Evolutionary conservation across 1,140 invertebrate species (phyloP).

Genomic region (Ladona fulva): DNA sequence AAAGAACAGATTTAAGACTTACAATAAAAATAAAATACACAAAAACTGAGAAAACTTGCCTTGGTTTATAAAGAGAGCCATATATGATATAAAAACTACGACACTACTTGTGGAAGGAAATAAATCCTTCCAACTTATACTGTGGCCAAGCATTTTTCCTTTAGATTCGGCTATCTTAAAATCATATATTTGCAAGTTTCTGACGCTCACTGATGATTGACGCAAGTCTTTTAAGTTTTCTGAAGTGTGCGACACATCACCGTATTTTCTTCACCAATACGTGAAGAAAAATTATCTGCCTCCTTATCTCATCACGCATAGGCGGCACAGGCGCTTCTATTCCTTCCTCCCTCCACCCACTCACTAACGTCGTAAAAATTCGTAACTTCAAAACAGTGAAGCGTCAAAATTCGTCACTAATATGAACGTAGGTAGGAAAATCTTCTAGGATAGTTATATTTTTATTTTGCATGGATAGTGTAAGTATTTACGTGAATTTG

Average conservation of each 20-base stretch:
- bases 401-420: too few relatives aligned
- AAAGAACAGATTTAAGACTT: not conserved
- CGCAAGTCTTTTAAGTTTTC: not conserved
- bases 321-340: not conserved
- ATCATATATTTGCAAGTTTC: not conserved
- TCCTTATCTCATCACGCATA: not conserved
- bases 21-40: not conserved
- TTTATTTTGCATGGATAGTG: too few relatives aligned
- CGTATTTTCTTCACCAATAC: not conserved
- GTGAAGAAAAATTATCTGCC: not conserved
- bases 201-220: not conserved
- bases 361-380: too few relatives aligned
- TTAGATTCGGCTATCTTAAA: not conserved
- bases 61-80: slow-evolving; percentile 72
- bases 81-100: slow-evolving; percentile 72
- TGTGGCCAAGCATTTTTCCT: slow-evolving; percentile 14
- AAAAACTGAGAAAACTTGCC: slow-evolving; percentile 44
- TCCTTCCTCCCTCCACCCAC: too few relatives aligned
- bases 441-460: too few relatives aligned
- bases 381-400: too few relatives aligned
- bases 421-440: too few relatives aligned
- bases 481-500: too few relatives aligned
- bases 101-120: slow-evolving; percentile 72
- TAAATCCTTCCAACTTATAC: slow-evolving; percentile 53
- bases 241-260: not conserved